Base-by-base conservation (phyloP, 2,888 invertebrate genomes). In the Stenotaenia linearis region DNA sequence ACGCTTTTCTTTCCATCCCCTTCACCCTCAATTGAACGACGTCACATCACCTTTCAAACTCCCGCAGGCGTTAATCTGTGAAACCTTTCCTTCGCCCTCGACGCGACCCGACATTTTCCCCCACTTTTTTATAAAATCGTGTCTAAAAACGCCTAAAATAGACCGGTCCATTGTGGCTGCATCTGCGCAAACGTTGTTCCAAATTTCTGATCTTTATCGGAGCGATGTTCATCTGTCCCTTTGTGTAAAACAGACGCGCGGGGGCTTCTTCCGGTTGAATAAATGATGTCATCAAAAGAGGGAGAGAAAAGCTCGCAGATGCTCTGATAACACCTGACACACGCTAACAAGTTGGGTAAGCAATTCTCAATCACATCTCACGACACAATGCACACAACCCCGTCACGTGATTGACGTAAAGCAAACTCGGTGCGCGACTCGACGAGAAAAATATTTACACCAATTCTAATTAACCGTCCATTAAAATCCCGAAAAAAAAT, bases 11-110 rank as follows among this genome's bases (percentile, higher is more conserved):
- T 75, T 37, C 32, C 32, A 25, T 61, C 23, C 61, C 61, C 75
- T 75, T 75, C 75, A 21, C 37, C 75, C 37, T 37, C 75, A 75
- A 75, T 75, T 32, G 37, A 75, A 75, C 75, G 75, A 75, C 35
- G 30, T 32, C 75, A 75, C 32, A 37, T 75, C 30, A 75, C 18
- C 45, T 45, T 45, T 45, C n/a, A 45, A 45, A 45, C 45, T 21
- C 75, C 75, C 35, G 37, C 32, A 32, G 37, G 75, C 75, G 21
- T 75, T 75, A 61, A 61, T 61, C 61, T 61, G 61, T 23, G 25
- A 61, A 61, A 7, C 15, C 61, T 25, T 25, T 61, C 61, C 28
- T 3, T 9, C 61, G 7, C 28, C 61, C 25, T 0, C 45, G n/a
- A 15, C 18, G 2, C 40, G 1, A 12, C 45, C 18, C 18, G 2